A percentile compares a stretch with the other conserved stretches of the same genome.
Conservation (phyloP, 2,113 vertebrate genomes). For the Edolisoma coerulescens region DNA sequence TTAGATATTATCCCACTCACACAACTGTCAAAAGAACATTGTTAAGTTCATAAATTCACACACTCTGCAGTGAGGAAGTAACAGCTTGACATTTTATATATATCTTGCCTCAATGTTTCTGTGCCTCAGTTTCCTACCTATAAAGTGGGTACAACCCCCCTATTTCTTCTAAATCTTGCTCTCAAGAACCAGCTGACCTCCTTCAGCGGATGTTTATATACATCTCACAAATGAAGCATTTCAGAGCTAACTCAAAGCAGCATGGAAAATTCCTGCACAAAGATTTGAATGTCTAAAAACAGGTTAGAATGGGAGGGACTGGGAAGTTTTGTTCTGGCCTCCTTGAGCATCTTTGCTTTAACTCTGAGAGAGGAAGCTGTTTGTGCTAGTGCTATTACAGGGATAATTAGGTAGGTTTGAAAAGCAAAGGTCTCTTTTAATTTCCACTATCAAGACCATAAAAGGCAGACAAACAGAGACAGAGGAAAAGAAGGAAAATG, state of each 20-base stretch:
- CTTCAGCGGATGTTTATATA: not conserved
- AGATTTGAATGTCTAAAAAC: not conserved
- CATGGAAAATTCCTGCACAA: not conserved
- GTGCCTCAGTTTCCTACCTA: slow-evolving; percentile 10
- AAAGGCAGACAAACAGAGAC: not conserved
- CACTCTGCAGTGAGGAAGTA: not conserved
- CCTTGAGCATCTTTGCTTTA: not conserved
- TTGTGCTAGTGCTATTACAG: not conserved
- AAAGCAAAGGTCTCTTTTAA: not conserved
- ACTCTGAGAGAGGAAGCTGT: not conserved
- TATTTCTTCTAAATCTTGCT: not conserved
- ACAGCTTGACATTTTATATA: not conserved
- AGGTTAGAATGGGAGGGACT: not conserved
- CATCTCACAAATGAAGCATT: not conserved
- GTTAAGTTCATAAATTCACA: slow-evolving; percentile 7
- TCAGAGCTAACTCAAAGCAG: not conserved
- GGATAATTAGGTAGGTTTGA: not conserved
- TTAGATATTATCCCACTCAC: slow-evolving; percentile 38
- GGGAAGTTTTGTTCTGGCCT: not conserved
- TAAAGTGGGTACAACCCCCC: not conserved
- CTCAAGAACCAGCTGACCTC: not conserved
- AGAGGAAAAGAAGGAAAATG: not conserved
- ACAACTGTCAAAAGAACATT: slow-evolving; percentile 40
- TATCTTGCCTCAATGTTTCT: not conserved
- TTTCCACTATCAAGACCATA: not conserved